Percentiles rank a stretch among this genome's conserved stretches.
phyloP scores from a whole-genome alignment of 2,113 vertebrate species.

The Gallinago media region DNA sequence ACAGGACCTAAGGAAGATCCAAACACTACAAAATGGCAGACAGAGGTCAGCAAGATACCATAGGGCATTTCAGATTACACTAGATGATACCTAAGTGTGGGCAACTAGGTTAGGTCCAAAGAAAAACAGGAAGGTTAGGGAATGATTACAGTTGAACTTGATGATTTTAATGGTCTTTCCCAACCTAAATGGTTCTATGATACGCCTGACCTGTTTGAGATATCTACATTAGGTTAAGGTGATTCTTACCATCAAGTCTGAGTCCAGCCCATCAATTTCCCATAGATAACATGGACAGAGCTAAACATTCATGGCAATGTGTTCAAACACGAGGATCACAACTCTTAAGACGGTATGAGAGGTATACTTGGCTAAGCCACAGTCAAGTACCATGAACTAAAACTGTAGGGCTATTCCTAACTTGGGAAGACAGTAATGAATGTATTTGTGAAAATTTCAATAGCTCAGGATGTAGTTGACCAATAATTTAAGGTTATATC shows the following conservation, averaged over 20 bases:
- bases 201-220: background rate
- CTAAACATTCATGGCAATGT: background rate
- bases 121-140: background rate
- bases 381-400: background rate
- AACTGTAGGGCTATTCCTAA: background rate
- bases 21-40: background rate
- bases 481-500: background rate
- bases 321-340: background rate
- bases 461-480: background rate
- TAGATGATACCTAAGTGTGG: background rate
- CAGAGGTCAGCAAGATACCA: background rate
- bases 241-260: background rate
- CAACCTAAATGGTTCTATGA: background rate
- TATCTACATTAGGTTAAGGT: background rate
- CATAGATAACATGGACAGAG: background rate
- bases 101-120: background rate
- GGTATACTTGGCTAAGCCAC: background rate
- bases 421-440: background rate
- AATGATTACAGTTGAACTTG: background rate
- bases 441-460: background rate
- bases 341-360: background rate
- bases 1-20: background rate
- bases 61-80: background rate
- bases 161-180: background rate
- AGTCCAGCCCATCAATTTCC: background rate